These are phyloP conservation scores for Rhinella marina DNA, from an alignment of 2,797 vertebrate genomes.

Conservation along the genomic window DNA sequence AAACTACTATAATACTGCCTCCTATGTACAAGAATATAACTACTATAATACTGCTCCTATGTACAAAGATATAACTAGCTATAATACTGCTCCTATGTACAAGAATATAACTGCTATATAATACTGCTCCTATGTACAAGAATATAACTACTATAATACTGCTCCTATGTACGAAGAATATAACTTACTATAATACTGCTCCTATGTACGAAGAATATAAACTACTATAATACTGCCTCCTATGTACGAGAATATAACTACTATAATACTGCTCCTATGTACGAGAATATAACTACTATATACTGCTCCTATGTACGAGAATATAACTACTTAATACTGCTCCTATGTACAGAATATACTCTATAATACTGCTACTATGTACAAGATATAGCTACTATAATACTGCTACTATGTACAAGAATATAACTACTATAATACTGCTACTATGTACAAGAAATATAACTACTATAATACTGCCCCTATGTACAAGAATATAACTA, in stretches of 20 bases:
- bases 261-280: conserved; percentile 1
- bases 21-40: neutral
- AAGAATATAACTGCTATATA: conserved; percentile 11
- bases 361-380: neutral
- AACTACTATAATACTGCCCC: conserved; percentile 4
- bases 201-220: conserved; percentile 2
- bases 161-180: neutral
- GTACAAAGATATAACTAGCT: neutral
- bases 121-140: neutral
- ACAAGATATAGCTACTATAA: conserved; percentile 13
- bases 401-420: neutral
- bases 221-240: conserved; percentile 5
- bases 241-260: conserved; percentile 5
- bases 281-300: conserved; percentile 14
- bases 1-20: conserved; percentile 8
- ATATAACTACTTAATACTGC: conserved; percentile 12
- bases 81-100: neutral
- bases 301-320: neutral
- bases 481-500: conserved; percentile 1
- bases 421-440: conserved; percentile 12
- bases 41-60: conserved; percentile 9
- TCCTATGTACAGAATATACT: conserved; percentile 5
- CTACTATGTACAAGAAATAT: neutral
- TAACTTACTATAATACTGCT: neutral
- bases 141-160: conserved; percentile 15